A percentile compares a stretch with the other conserved stretches of the same genome.
phyloP scores from a whole-genome alignment of 2,888 invertebrate species.

The Diaphora mendica region DNA sequence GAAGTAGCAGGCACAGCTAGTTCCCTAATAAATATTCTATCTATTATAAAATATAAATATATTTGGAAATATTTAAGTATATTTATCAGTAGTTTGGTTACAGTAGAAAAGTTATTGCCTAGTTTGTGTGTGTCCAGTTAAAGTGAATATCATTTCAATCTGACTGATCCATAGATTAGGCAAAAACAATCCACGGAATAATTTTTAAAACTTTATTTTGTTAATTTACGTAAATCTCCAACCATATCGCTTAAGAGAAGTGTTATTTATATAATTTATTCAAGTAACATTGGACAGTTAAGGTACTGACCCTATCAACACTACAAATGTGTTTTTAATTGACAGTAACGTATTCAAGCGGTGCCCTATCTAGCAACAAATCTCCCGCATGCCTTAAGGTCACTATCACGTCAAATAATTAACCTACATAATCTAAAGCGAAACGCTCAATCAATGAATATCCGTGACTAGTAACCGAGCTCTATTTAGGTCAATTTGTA shows the following conservation, averaged over 20 bases:
- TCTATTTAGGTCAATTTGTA: constrained; percentile 50
- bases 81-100: no score
- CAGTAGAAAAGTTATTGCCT: no score
- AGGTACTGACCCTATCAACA: not conserved
- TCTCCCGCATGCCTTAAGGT: constrained; percentile 27
- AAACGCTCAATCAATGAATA: constrained; percentile 44
- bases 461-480: constrained; percentile 29
- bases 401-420: constrained; percentile 44
- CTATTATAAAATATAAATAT: not conserved
- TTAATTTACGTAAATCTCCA: not conserved
- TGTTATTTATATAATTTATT: not conserved
- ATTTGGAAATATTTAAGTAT: no score
- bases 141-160: no score
- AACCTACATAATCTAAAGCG: constrained; percentile 42
- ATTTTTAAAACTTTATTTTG: not conserved
- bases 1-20: no score
- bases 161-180: not conserved
- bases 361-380: not conserved
- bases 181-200: not conserved
- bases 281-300: constrained; percentile 6
- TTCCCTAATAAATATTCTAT: no score
- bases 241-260: no score
- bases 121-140: no score
- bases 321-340: not conserved
- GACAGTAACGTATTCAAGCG: not conserved